Evolutionary conservation across 2,888 invertebrate species (phyloP).

Genomic region (Hypomecis atomaria): DNA sequence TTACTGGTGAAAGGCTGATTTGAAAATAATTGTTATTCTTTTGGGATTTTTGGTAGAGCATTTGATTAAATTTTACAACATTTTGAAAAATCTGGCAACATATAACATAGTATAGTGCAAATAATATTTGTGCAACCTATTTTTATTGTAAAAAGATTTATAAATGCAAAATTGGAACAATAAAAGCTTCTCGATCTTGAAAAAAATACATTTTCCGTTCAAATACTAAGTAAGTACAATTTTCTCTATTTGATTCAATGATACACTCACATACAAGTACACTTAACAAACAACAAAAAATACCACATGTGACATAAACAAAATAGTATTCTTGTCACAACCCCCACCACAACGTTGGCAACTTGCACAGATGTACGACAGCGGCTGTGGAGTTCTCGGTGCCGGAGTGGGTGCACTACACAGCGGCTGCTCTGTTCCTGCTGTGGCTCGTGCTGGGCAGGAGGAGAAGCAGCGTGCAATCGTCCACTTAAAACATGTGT

Average conservation of each 20-base stretch:
- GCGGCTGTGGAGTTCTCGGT: constrained; percentile 77
- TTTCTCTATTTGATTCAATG: constrained; percentile 11
- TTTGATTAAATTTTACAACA: too few species aligned
- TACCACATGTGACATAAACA: constrained; percentile 58
- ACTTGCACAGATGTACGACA: constrained; percentile 75
- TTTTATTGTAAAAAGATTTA: too few species aligned
- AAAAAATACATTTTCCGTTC: too few species aligned
- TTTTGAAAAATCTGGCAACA: too few species aligned
- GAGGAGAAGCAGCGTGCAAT: constrained; percentile 63
- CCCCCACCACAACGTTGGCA: constrained; percentile 39
- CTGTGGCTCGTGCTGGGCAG: constrained; percentile 74
- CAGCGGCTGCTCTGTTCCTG: constrained; percentile 72
- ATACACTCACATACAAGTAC: constrained; percentile 29
- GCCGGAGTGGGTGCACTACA: constrained; percentile 79
- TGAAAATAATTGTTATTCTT: too few species aligned
- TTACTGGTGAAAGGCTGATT: too few species aligned
- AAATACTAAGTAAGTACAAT: constrained; percentile 19
- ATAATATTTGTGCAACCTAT: too few species aligned
- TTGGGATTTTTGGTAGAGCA: too few species aligned
- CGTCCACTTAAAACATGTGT: constrained; percentile 64
- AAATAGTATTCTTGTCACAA: neutral
- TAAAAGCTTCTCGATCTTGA: too few species aligned
- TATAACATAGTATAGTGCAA: too few species aligned
- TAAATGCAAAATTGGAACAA: too few species aligned
- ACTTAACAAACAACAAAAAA: constrained; percentile 24